phyloP scores from a whole-genome alignment of 2,797 vertebrate species.

The Microctenopoma lineatum region DNA sequence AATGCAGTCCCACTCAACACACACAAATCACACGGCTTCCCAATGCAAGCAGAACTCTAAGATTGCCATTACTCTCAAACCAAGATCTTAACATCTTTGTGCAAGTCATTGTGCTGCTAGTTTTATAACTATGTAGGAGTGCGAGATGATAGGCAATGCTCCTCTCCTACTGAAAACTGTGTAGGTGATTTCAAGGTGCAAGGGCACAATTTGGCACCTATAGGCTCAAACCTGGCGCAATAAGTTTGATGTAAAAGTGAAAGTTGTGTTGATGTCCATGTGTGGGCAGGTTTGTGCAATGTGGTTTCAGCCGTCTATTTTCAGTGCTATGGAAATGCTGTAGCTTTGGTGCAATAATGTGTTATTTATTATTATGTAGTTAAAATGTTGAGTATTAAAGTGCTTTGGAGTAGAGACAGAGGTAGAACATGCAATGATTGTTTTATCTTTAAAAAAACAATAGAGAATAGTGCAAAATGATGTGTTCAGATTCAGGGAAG shows the following conservation, averaged over 20 bases:
- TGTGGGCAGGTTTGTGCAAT: constrained; percentile 27
- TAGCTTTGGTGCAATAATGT: no score
- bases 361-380: no score
- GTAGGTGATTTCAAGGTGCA: constrained; percentile 59
- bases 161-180: constrained; percentile 38
- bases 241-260: constrained; percentile 4
- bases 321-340: not conserved
- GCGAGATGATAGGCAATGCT: constrained; percentile 26
- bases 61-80: not conserved
- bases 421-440: not conserved
- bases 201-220: constrained; percentile 21
- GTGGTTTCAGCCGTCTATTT: not conserved
- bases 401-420: no score
- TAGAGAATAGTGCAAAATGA: not conserved
- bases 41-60: not conserved
- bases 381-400: no score
- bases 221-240: constrained; percentile 12
- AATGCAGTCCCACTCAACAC: no score
- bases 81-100: not conserved
- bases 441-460: not conserved
- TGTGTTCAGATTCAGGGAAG: no score
- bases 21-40: not conserved
- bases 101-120: constrained; percentile 1
- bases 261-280: not conserved
- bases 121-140: constrained; percentile 40